phyloP scores from a whole-genome alignment of 2,888 invertebrate species.

The Drosophila mettleri region DNA sequence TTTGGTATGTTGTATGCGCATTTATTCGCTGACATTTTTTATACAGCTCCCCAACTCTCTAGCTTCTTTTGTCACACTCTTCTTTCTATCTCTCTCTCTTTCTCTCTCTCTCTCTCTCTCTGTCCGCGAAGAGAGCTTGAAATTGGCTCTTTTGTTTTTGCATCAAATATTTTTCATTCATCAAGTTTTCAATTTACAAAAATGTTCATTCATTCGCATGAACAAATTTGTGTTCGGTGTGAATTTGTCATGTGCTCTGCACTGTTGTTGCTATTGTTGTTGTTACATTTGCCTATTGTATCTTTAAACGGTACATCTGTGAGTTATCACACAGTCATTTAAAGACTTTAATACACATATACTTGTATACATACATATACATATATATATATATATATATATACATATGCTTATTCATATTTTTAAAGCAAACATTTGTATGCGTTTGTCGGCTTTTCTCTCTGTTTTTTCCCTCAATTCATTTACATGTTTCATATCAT shows the following conservation, averaged over 20 bases:
- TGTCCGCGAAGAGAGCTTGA: constrained; percentile 7
- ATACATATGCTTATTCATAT: constrained; percentile 9
- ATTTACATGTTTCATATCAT: constrained; percentile 40
- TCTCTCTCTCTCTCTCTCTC: not conserved
- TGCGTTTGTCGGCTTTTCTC: constrained; percentile 26
- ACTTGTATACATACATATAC: not conserved
- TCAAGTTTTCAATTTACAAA: constrained; percentile 83
- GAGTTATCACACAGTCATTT: constrained; percentile 42
- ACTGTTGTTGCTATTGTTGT: constrained; percentile 31
- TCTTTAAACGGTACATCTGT: constrained; percentile 23
- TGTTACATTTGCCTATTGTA: constrained; percentile 30
- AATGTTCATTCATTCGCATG: constrained; percentile 79
- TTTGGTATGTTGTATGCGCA: constrained; percentile 42
- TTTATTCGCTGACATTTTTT: constrained; percentile 61
- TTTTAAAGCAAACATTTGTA: constrained; percentile 18
- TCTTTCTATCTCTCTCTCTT: not conserved
- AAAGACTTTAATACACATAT: constrained; percentile 17
- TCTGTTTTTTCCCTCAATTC: constrained; percentile 58
- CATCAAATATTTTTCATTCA: constrained; percentile 83
- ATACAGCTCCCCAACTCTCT: not conserved
- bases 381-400: constrained; percentile 12
- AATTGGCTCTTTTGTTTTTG: constrained; percentile 79
- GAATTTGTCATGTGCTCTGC: constrained; percentile 78
- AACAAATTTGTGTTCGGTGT: constrained; percentile 81
- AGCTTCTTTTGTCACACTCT: no score